Evolutionary conservation across 2,888 invertebrate genomes (phyloP).

Genomic region (Sepiola atlantica): DNA sequence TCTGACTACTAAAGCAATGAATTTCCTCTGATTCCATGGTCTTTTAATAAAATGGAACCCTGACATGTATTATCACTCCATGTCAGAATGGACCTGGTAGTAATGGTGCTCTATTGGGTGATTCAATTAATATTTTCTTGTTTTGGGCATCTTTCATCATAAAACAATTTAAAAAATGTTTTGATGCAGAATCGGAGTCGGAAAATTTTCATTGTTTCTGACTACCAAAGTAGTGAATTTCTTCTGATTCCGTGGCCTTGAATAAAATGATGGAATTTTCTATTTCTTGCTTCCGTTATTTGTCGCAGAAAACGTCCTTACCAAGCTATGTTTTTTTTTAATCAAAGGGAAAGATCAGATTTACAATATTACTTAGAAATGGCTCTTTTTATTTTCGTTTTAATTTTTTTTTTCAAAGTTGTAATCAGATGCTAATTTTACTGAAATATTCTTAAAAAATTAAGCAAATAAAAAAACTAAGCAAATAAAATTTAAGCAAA

Average conservation of each 20-base stretch:
- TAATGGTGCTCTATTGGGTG: no score
- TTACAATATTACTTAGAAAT: background rate
- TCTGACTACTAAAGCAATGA: no score
- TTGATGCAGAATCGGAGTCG: no score
- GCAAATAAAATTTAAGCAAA: background rate
- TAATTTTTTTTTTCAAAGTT: background rate
- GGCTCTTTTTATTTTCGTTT: background rate
- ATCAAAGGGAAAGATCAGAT: background rate
- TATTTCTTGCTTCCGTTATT: background rate
- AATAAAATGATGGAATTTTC: background rate
- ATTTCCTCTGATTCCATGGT: no score
- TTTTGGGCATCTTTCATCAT: no score
- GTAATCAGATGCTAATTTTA: background rate
- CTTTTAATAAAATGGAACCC: no score
- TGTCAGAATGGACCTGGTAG: no score
- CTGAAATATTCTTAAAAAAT: background rate
- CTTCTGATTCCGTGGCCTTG: background rate
- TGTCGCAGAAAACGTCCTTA: background rate
- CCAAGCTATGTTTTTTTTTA: background rate
- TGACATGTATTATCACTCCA: no score
- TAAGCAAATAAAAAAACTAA: background rate
- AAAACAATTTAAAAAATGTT: no score
- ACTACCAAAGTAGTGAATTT: no score
- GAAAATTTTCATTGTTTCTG: no score
- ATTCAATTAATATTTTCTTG: no score